These are phyloP conservation scores for Wasmannia auropunctata DNA, from an alignment of 1,140 invertebrate species.

Conservation along the genomic window DNA sequence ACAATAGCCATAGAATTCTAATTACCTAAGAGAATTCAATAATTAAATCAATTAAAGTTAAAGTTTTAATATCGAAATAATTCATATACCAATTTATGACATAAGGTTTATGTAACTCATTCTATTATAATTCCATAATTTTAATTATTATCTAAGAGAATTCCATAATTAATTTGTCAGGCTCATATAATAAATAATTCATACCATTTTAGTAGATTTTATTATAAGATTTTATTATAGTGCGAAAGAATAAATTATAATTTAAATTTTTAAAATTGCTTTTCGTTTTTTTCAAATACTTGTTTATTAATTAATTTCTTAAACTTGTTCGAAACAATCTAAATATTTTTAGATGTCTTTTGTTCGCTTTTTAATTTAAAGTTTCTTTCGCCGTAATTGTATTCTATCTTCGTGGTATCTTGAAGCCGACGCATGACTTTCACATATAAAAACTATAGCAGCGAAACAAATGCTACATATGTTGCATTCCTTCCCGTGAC, in stretches of 20 bases:
- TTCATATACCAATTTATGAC: no score
- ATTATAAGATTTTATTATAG: no score
- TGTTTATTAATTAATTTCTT: not conserved
- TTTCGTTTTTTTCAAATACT: not conserved
- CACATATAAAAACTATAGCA: not conserved
- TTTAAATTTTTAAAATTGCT: not conserved
- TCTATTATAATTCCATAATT: not conserved
- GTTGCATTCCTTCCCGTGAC: slow-evolving; percentile 11
- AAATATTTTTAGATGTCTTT: slow-evolving; percentile 15
- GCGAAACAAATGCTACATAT: not conserved
- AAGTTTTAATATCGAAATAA: no score
- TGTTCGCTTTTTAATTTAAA: not conserved
- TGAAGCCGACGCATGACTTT: not conserved
- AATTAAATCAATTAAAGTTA: not conserved
- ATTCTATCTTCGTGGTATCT: not conserved
- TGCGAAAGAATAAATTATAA: not conserved
- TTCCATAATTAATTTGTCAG: not conserved
- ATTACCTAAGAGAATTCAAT: not conserved
- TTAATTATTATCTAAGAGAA: not conserved
- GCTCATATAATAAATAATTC: no score
- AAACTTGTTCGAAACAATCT: not conserved
- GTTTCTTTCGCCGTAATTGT: not conserved
- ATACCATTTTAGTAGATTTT: no score
- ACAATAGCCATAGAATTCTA: not conserved
- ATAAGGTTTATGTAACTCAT: not conserved